A percentile compares a stretch with the other conserved stretches of the same genome.
phyloP scores from a whole-genome alignment of 2,888 invertebrate genomes.

The Amphipyra berbera region DNA sequence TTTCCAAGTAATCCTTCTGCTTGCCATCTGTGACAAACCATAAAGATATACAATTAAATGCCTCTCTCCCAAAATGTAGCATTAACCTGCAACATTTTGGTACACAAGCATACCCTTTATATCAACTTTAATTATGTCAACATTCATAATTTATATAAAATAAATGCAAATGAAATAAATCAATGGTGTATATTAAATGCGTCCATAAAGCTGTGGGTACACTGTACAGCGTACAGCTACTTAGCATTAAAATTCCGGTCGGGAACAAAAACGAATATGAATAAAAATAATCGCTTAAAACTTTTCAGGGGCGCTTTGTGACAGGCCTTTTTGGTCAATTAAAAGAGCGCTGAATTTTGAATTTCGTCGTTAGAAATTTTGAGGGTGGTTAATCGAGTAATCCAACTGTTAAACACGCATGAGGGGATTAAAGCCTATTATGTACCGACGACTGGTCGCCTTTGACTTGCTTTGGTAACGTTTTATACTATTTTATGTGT shows the following conservation, averaged over 20 bases:
- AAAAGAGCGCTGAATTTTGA: conserved; percentile 70
- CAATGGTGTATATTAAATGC: conserved; percentile 35
- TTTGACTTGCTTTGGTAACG: conserved; percentile 40
- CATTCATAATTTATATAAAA: conserved; percentile 25
- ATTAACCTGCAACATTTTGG: not conserved
- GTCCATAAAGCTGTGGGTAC: conserved; percentile 35
- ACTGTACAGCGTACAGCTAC: conserved; percentile 43
- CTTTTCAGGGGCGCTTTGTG: conserved; percentile 61
- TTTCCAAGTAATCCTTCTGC: too few relatives aligned
- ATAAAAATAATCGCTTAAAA: conserved; percentile 62
- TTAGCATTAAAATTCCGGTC: conserved; percentile 47
- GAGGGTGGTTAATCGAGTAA: conserved; percentile 74
- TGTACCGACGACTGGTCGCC: conserved; percentile 64
- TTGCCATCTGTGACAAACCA: too few relatives aligned
- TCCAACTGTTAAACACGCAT: conserved; percentile 77
- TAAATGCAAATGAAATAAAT: conserved; percentile 31
- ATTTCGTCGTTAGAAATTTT: conserved; percentile 66
- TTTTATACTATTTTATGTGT: conserved; percentile 42
- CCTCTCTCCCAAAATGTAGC: not conserved
- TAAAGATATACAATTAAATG: too few relatives aligned
- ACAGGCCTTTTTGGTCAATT: conserved; percentile 71
- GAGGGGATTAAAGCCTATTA: conserved; percentile 75
- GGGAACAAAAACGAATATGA: conserved; percentile 55
- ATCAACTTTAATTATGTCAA: not conserved
- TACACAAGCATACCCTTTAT: not conserved